A percentile compares a stretch with the other conserved stretches of the same genome.
Conservation (phyloP, 2,888 invertebrate genomes). For the Entomobrya proxima region DNA sequence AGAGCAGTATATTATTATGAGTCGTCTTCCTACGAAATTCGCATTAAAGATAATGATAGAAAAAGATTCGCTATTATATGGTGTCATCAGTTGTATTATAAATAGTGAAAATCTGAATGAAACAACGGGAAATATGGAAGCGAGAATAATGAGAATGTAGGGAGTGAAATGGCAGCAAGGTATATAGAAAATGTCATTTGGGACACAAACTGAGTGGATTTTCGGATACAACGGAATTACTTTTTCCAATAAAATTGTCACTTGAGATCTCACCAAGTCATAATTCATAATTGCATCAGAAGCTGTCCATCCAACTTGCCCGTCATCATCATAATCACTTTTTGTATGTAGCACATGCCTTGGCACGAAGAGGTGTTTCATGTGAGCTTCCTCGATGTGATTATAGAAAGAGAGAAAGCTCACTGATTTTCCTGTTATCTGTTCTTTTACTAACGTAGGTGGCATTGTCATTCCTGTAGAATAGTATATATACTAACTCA, state of each 20-base stretch:
- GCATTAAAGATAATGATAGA: slow-evolving; percentile 5
- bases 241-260: slow-evolving; percentile 75
- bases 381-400: background rate
- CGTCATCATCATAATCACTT: slow-evolving; percentile 18
- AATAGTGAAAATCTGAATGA: slow-evolving; percentile 5
- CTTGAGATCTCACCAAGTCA: slow-evolving; percentile 73
- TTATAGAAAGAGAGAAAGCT: slow-evolving; percentile 14
- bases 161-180: background rate
- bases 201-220: slow-evolving; percentile 73
- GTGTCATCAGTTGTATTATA: background rate
- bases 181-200: slow-evolving; percentile 31
- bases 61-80: background rate
- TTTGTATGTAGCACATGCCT: background rate
- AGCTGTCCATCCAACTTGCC: slow-evolving; percentile 54
- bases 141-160: slow-evolving; percentile 25
- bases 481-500: background rate
- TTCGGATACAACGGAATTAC: slow-evolving; percentile 74
- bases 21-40: background rate
- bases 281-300: slow-evolving; percentile 75
- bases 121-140: slow-evolving; percentile 10
- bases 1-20: no score
- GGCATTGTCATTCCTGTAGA: no score
- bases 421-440: background rate
- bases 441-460: background rate
- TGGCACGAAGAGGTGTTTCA: slow-evolving; percentile 7